Evolutionary conservation across 2,797 vertebrate species (phyloP).

Genomic region (Pygocentrus nattereri): DNA sequence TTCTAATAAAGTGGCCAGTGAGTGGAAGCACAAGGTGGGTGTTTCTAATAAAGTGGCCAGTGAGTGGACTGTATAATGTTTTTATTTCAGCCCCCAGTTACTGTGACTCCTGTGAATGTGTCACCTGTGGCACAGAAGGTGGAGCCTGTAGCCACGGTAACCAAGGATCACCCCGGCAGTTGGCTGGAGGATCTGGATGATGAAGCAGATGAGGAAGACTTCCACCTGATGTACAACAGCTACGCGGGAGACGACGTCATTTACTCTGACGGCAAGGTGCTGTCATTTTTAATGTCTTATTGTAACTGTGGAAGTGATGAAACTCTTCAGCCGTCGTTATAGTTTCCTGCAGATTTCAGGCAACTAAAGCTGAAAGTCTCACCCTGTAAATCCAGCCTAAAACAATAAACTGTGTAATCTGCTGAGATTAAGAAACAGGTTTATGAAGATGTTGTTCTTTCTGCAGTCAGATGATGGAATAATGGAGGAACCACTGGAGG

Average conservation of each 20-base stretch:
- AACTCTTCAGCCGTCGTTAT: too few species aligned
- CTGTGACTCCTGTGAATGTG: background rate
- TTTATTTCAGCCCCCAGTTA: background rate
- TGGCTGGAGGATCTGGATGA: slow-evolving; percentile 78
- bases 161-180: slow-evolving; percentile 61
- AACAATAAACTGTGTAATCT: too few species aligned
- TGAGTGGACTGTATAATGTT: background rate
- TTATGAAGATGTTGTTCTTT: slow-evolving; percentile 12
- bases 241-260: slow-evolving; percentile 76
- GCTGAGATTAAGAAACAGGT: background rate
- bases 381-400: too few species aligned
- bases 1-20: background rate
- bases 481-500: slow-evolving; percentile 67
- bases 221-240: slow-evolving; percentile 79
- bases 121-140: slow-evolving; percentile 53
- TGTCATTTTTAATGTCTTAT: too few species aligned
- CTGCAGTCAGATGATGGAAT: slow-evolving; percentile 76
- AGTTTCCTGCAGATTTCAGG: too few species aligned
- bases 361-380: too few species aligned
- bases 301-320: too few species aligned
- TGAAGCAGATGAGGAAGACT: slow-evolving; percentile 76
- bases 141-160: slow-evolving; percentile 60
- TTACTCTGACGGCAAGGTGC: slow-evolving; percentile 85
- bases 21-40: background rate
- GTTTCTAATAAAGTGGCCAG: background rate